Conservation (phyloP, 2,113 vertebrate species). For the Sinocyclocheilus anshuiensis region DNA sequence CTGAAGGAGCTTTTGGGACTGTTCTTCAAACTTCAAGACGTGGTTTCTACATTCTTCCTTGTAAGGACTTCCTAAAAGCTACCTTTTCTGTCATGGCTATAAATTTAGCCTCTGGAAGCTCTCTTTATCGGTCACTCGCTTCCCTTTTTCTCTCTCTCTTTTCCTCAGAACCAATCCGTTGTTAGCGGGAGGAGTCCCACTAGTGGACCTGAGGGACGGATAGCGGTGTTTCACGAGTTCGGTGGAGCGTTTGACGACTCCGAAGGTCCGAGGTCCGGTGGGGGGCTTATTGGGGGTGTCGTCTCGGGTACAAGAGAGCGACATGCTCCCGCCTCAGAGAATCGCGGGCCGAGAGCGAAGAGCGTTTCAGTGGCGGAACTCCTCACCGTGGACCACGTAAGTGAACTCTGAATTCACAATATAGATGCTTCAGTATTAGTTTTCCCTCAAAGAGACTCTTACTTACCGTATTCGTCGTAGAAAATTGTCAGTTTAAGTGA, state of each 20-base stretch:
- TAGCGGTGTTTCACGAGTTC: slow-evolving; percentile 16
- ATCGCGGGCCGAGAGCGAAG: background rate
- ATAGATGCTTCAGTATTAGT: background rate
- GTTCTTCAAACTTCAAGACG: background rate
- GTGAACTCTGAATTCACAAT: background rate
- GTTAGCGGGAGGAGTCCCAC: slow-evolving; percentile 43
- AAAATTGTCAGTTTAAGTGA: background rate
- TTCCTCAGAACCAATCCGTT: slow-evolving; percentile 18
- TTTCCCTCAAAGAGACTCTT: background rate
- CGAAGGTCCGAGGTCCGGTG: background rate
- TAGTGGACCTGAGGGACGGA: slow-evolving; percentile 10
- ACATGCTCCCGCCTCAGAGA: slow-evolving; percentile 18
- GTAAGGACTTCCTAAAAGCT: background rate
- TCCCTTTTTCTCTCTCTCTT: background rate
- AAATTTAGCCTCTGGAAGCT: background rate
- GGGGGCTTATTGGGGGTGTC: slow-evolving; percentile 3
- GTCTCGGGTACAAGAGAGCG: background rate
- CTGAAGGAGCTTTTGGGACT: background rate
- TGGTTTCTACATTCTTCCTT: background rate
- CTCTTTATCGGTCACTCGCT: slow-evolving; percentile 1
- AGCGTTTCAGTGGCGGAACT: background rate
- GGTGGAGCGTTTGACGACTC: background rate
- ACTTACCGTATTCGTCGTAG: no score
- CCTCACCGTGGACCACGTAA: slow-evolving; percentile 39
- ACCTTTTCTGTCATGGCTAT: background rate